A percentile compares a stretch with the other conserved stretches of the same genome.
phyloP scores from a whole-genome alignment of 2,113 vertebrate species.

The Gambusia holbrooki region DNA sequence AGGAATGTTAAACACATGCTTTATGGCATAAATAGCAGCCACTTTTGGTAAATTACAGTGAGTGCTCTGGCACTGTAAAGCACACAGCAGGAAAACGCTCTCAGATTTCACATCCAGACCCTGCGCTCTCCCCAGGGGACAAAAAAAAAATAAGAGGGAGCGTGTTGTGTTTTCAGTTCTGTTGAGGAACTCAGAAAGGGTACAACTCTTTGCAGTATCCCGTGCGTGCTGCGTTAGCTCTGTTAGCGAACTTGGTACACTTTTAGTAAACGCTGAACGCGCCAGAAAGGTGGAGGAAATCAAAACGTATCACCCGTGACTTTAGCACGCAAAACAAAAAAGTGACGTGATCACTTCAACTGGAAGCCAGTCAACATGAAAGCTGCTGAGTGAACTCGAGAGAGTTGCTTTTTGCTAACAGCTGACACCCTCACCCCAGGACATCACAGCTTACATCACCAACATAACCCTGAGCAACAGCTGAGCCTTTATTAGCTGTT shows the following conservation, averaged over 20 bases:
- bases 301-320: background rate
- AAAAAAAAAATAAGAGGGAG: conserved; percentile 38
- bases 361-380: conserved; percentile 1
- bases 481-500: conserved; percentile 36
- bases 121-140: conserved; percentile 71
- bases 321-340: no score
- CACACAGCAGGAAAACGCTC: conserved; percentile 77
- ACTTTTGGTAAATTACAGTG: conserved; percentile 86
- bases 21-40: conserved; percentile 84
- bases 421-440: conserved; percentile 53
- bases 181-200: conserved; percentile 66
- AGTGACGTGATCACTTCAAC: background rate
- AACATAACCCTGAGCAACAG: conserved; percentile 58
- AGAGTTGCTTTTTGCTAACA: conserved; percentile 27
- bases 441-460: conserved; percentile 63
- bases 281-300: background rate
- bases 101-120: conserved; percentile 79
- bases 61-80: conserved; percentile 80
- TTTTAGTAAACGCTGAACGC: background rate
- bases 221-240: background rate
- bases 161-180: conserved; percentile 73
- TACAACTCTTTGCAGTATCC: conserved; percentile 16
- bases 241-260: conserved; percentile 13
- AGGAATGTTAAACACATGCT: conserved; percentile 85
- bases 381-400: background rate